These are phyloP conservation scores for Eurypyga helias DNA, from an alignment of 2,113 vertebrate genomes.

Conservation along the genomic window DNA sequence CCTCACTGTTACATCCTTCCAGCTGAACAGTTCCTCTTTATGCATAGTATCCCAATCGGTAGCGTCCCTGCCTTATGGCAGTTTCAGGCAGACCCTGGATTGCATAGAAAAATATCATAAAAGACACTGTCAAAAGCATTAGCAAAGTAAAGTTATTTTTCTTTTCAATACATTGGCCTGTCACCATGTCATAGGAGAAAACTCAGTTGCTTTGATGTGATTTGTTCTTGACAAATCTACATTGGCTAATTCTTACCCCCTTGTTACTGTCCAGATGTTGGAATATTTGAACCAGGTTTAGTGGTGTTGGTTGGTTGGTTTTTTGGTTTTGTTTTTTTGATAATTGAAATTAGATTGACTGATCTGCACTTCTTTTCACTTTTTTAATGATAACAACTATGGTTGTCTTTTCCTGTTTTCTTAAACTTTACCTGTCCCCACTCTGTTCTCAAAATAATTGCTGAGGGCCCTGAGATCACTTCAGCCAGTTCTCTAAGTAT, in stretches of 20 bases:
- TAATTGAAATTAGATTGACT: conserved; percentile 15
- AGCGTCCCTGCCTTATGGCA: background rate
- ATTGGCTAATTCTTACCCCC: background rate
- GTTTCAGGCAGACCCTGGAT: background rate
- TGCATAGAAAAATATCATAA: background rate
- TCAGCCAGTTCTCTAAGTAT: background rate
- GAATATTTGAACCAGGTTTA: background rate
- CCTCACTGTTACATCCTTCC: background rate
- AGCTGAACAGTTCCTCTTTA: conserved; percentile 7
- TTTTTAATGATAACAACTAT: background rate
- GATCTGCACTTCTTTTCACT: background rate
- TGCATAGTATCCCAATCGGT: background rate
- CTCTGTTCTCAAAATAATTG: background rate
- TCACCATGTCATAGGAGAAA: conserved; percentile 16
- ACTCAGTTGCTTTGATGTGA: background rate
- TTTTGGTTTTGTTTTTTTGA: background rate
- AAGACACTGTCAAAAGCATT: conserved; percentile 3
- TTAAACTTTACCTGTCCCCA: background rate
- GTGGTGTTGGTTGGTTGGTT: too few species aligned
- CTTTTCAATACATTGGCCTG: conserved; percentile 9
- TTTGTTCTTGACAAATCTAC: conserved; percentile 35
- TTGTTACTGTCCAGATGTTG: background rate
- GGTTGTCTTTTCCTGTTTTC: background rate
- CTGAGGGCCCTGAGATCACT: background rate
- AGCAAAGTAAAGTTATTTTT: conserved; percentile 1